These are phyloP conservation scores for Leptosomus discolor DNA, from an alignment of 2,113 vertebrate species.

Conservation along the genomic window DNA sequence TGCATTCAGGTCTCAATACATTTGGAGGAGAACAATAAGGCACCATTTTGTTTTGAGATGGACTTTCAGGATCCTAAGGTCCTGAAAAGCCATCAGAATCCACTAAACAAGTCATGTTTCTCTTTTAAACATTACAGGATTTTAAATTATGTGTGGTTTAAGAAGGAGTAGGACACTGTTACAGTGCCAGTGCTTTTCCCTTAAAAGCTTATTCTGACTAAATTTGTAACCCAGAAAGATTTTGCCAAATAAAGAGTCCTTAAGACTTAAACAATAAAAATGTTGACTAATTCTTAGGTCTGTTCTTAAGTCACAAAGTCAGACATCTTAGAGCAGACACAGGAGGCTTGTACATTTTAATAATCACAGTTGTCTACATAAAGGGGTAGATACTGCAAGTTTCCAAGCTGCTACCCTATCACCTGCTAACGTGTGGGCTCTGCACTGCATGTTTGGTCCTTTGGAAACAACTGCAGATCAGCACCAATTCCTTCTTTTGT, in stretches of 20 bases:
- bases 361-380: neutral
- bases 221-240: conserved; percentile 45
- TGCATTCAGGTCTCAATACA: conserved; percentile 62
- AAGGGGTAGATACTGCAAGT: neutral
- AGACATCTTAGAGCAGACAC: neutral
- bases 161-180: conserved; percentile 34
- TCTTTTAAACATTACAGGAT: conserved; percentile 33
- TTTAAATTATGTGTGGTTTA: conserved; percentile 45
- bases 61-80: conserved; percentile 30
- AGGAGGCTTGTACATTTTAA: neutral
- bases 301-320: conserved; percentile 3
- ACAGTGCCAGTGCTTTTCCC: neutral
- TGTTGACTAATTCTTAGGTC: neutral
- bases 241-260: conserved; percentile 32
- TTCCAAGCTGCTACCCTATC: neutral
- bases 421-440: neutral
- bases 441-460: neutral
- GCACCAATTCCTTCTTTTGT: neutral
- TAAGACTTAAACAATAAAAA: conserved; percentile 45
- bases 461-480: neutral
- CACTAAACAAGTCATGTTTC: conserved; percentile 21
- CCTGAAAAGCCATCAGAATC: conserved; percentile 15
- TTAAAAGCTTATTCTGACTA: conserved; percentile 51
- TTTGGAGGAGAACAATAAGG: conserved; percentile 23
- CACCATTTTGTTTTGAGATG: conserved; percentile 35